Conservation (phyloP, 2,797 vertebrate genomes). For the Enteromius paludinosus region DNA sequence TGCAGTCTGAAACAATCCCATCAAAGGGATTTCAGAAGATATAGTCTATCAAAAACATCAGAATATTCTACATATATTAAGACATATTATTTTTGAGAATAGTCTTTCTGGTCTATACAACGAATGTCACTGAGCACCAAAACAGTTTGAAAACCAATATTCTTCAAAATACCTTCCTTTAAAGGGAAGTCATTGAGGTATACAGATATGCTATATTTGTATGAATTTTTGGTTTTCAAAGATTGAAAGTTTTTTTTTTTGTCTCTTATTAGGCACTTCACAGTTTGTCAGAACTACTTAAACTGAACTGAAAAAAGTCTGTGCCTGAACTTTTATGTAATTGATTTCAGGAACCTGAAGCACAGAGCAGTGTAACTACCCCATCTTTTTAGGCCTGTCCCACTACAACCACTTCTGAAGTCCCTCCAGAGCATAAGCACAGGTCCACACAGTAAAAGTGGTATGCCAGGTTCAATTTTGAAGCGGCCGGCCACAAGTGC, state of each 20-base stretch:
- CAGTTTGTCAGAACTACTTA: background rate
- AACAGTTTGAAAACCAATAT: background rate
- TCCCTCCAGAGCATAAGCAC: background rate
- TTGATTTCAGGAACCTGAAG: constrained; percentile 11
- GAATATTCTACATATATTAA: background rate
- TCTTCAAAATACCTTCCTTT: background rate
- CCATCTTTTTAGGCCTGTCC: background rate
- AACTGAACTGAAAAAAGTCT: background rate
- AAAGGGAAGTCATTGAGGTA: background rate
- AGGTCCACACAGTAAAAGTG: constrained; percentile 11
- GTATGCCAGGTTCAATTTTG: background rate
- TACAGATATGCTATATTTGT: background rate
- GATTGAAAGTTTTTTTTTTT: background rate
- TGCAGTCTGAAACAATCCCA: background rate
- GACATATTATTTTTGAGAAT: background rate
- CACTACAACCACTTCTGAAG: background rate
- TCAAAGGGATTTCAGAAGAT: background rate
- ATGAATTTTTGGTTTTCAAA: background rate
- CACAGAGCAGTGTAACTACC: background rate
- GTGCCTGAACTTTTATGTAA: background rate
- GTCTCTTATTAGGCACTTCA: background rate
- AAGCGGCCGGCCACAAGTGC: background rate
- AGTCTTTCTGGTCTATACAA: background rate
- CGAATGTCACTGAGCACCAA: background rate
- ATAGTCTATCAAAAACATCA: background rate